phyloP scores from a whole-genome alignment of 2,888 invertebrate genomes.

The Balanococcus diminutus region DNA sequence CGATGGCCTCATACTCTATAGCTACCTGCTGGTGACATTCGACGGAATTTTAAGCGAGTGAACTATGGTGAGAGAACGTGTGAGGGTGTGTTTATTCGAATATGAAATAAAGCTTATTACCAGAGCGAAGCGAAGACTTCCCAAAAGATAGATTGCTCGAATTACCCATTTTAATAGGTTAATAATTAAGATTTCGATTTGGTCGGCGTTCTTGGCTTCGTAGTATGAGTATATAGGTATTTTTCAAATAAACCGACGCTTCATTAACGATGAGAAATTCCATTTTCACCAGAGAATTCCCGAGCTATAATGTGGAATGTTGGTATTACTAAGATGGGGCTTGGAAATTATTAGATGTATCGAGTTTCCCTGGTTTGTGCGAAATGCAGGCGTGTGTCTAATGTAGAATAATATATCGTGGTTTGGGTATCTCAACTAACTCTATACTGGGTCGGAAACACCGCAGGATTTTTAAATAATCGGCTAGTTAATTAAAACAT shows the following conservation, averaged over 20 bases:
- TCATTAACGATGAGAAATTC: neutral
- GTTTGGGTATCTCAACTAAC: neutral
- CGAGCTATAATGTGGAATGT: neutral
- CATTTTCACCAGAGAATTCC: neutral
- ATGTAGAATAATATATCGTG: neutral
- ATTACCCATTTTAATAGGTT: neutral
- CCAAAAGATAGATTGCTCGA: neutral
- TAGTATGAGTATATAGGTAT: neutral
- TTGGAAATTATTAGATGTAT: neutral
- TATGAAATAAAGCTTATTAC: neutral
- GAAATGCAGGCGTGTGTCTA: neutral
- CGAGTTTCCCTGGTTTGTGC: neutral
- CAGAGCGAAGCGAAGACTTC: neutral
- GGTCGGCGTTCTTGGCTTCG: neutral
- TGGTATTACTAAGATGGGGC: neutral
- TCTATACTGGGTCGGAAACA: too few species aligned
- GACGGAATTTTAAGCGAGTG: neutral
- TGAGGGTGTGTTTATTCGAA: neutral
- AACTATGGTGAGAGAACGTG: neutral
- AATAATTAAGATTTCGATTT: constrained; percentile 5
- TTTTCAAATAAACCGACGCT: neutral
- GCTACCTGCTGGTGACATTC: neutral
- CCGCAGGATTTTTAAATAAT: too few species aligned
- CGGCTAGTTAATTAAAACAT: too few species aligned
- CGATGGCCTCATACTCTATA: neutral